Evolutionary conservation across 2,797 vertebrate species (phyloP).

Genomic region (Hippoglossus hippoglossus): DNA sequence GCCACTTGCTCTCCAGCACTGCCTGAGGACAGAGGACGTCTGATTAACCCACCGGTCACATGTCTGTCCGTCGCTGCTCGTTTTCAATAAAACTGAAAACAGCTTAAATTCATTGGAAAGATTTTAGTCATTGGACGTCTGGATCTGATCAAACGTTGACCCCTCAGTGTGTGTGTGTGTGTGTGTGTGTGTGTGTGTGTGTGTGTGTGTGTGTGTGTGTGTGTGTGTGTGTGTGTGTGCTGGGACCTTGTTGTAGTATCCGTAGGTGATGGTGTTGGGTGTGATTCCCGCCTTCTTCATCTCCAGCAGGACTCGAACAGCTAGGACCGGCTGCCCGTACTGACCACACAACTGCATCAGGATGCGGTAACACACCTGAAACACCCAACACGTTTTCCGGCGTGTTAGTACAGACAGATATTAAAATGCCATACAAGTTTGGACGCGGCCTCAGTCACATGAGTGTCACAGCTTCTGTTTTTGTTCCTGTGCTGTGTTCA

Average conservation of each 20-base stretch:
- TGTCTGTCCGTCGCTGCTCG: no score
- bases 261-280: conserved; percentile 95
- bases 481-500: no score
- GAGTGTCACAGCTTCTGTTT: no score
- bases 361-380: conserved; percentile 94
- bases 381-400: conserved; percentile 21
- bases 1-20: conserved; percentile 96
- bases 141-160: no score
- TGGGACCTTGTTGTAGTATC: conserved; percentile 95
- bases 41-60: no score
- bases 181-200: conserved; percentile 5
- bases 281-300: conserved; percentile 95
- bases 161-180: neutral
- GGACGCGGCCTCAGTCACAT: no score
- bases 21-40: conserved; percentile 80
- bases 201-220: neutral
- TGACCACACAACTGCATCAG: conserved; percentile 96
- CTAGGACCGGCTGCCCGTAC: conserved; percentile 94
- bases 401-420: no score
- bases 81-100: no score
- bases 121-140: no score
- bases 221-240: conserved; percentile 8
- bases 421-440: no score
- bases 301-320: conserved; percentile 92
- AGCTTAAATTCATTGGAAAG: no score